Base-by-base conservation (phyloP, 2,888 invertebrate species). In the Ctenicera cuprea region DNA sequence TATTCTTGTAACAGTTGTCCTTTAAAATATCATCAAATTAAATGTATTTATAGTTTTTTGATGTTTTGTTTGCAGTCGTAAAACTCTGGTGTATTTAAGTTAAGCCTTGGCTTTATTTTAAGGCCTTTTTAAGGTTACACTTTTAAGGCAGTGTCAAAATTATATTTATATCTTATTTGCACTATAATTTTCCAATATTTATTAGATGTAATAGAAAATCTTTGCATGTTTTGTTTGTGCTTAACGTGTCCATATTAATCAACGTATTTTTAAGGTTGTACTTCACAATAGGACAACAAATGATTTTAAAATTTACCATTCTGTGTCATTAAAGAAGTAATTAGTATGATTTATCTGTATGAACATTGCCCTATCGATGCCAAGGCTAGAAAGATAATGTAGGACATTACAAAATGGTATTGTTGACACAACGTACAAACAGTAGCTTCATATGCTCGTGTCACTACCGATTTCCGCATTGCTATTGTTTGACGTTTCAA, bases 261-360 rank as follows among this genome's bases (percentile, higher is more conserved):
- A n/a, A n/a, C n/a, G n/a, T n/a, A n/a, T n/a, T n/a, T n/a, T n/a
- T n/a, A n/a, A n/a, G n/a, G n/a, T n/a, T n/a, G n/a, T n/a, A n/a
- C n/a, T n/a, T n/a, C n/a, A n/a, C n/a, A n/a, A n/a, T n/a, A n/a
- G n/a, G n/a, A 43, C 14, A 16, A 14, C 43, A 33, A 43, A 43
- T 48, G 20, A 48, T 8, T 20, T 48, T 20, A 8, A 48, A 48
- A 48, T 20, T 48, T 14, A 20, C 48, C 5, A 43, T 43, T 43
- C 43, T n/a, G 43, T 57, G 62, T 37, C 54, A 67, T 65, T 71
- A 41, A 67, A 38, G 22, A 14, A 59, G 26, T 59, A 52, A 68
- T 71, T 69, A 38, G 62, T 64, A 54, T 68, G 54, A 66, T 63
- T 48, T 59, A 52, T 74, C 54, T 48, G 52, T 45, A 50, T 68